Conservation (phyloP, 2,797 vertebrate genomes). For the Microctenopoma steveboyesi region DNA sequence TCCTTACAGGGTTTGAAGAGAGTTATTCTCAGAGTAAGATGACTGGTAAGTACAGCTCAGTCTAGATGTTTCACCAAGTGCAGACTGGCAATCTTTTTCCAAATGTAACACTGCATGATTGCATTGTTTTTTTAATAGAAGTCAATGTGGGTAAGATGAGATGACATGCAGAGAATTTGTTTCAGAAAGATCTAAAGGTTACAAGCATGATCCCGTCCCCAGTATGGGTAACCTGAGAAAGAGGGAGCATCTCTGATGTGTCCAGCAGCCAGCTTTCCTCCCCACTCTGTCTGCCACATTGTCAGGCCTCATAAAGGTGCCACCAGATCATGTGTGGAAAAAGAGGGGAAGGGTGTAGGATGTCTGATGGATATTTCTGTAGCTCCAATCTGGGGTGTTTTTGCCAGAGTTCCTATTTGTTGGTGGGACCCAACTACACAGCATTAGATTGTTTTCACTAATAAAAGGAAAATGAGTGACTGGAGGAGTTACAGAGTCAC, state of each 20-base stretch:
- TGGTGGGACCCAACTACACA: constrained; percentile 18
- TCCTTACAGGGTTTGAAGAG: constrained; percentile 61
- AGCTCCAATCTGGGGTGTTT: constrained; percentile 43
- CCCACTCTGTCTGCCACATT: constrained; percentile 63
- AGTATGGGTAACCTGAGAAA: constrained; percentile 68
- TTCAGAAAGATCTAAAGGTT: constrained; percentile 54
- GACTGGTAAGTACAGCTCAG: constrained; percentile 52
- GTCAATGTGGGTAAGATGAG: constrained; percentile 31
- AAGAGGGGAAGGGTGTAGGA: constrained; percentile 48
- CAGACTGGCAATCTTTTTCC: not conserved
- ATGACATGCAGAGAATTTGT: constrained; percentile 49
- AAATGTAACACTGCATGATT: not conserved
- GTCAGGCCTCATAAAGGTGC: constrained; percentile 78
- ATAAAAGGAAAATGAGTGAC: constrained; percentile 4
- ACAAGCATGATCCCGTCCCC: constrained; percentile 59
- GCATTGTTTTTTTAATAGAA: constrained; percentile 1
- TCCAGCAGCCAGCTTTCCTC: constrained; percentile 58
- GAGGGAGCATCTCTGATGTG: constrained; percentile 67
- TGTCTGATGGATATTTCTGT: constrained; percentile 79
- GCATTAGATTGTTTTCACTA: not conserved
- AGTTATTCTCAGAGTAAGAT: constrained; percentile 56
- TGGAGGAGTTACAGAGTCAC: constrained; percentile 4
- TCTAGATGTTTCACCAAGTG: constrained; percentile 4
- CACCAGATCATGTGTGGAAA: constrained; percentile 65
- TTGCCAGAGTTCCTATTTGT: constrained; percentile 46